phyloP scores from a whole-genome alignment of 2,888 invertebrate species.

The Drosophila ustulata region DNA sequence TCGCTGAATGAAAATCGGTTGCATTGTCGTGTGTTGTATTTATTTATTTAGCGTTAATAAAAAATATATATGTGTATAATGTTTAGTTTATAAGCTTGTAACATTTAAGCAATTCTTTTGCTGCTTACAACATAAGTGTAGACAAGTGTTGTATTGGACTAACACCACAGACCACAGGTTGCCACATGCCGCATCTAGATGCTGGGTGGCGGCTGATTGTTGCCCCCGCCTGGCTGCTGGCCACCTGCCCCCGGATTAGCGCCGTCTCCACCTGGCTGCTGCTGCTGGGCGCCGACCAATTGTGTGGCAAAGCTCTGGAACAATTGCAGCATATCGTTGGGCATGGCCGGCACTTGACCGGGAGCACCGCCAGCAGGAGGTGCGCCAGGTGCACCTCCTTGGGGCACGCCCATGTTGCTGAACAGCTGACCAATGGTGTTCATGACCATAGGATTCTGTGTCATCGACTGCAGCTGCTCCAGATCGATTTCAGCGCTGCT shows the following conservation, averaged over 20 bases:
- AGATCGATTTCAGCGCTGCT: conserved; percentile 80
- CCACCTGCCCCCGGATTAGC: conserved; percentile 18
- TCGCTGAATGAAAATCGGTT: not conserved
- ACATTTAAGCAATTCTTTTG: conserved; percentile 57
- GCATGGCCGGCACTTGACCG: conserved; percentile 53
- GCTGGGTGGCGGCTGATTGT: conserved; percentile 72
- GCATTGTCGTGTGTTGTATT: conserved; percentile 29
- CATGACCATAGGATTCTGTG: conserved; percentile 80
- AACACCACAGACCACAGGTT: conserved; percentile 13
- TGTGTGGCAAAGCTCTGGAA: conserved; percentile 81
- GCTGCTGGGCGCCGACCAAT: conserved; percentile 61
- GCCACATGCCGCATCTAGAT: conserved; percentile 38
- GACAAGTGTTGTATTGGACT: conserved; percentile 10
- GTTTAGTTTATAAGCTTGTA: conserved; percentile 47
- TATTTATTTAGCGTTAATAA: conserved; percentile 72
- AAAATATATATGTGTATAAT: conserved; percentile 62
- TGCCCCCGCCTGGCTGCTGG: conserved; percentile 56
- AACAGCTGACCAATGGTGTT: conserved; percentile 75
- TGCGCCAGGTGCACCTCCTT: conserved; percentile 21
- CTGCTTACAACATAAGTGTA: conserved; percentile 33
- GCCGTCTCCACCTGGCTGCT: conserved; percentile 14
- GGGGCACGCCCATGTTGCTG: conserved; percentile 58
- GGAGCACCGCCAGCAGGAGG: conserved; percentile 44
- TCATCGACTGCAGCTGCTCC: conserved; percentile 75
- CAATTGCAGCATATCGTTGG: conserved; percentile 78